Base-by-base conservation (phyloP, 2,888 invertebrate genomes). In the Melinaea marsaeus region DNA sequence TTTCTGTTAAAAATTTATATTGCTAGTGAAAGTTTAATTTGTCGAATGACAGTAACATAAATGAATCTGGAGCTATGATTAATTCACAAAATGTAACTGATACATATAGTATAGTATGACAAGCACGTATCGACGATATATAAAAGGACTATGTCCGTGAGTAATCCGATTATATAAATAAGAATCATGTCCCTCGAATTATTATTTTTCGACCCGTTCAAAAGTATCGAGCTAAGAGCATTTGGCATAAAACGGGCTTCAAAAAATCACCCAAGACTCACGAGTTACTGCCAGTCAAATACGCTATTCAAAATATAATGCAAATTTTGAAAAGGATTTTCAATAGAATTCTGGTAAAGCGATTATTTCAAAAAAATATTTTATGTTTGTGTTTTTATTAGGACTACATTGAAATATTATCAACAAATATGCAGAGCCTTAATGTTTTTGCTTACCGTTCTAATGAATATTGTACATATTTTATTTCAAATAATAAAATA, bases 271-370 rank as follows among this genome's bases (percentile, higher is more conserved):
- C 51, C 51, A 9, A 7, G 51, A 57, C 58, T 64, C 62, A 48
- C 55, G 54, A 63, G 60, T 65, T 64, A 60, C 60, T 62, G 61
- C 63, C 60, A 61, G 65, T 69, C 61, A 68, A 64, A 68, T 62
- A 61, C 64, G 62, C 55, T 58, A 51, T 62, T 66, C 32, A 51
- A 51, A 51, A 32, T 51, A 51, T 11, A 32, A 61, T 59, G 60
- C 45, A 55, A 59, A 58, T 46, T 64, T 55, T 42, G 7, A 42
- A 51, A 32, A 13, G 33, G 22, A 47, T 37, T 11, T 4, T 22
- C 47, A 9, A 48, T 62, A 45, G 33, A 22, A 62, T 48, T 35
- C 2, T 34, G n/a, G 47, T 32, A 62, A 58, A 37, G 22, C 22
- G 55, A 13, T 47, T 6, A 48, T 48, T 47, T n/a, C 46, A 55